Conservation (phyloP, 2,797 vertebrate genomes). For the Neoniphon sammara region DNA sequence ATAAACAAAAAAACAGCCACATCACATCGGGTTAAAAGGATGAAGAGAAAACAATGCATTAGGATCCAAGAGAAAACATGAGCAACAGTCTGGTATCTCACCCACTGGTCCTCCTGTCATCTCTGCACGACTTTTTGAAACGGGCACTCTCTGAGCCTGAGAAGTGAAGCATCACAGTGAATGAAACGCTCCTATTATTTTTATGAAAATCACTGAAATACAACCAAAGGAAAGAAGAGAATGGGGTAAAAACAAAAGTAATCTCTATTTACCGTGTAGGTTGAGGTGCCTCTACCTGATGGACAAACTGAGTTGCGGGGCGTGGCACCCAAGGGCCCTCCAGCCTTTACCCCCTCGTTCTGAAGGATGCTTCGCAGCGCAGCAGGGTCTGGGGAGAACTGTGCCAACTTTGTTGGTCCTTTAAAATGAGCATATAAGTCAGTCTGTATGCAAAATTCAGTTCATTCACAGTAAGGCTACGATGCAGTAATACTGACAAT, state of each 20-base stretch:
- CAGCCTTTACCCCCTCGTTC: slow-evolving; percentile 71
- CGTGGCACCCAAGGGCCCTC: slow-evolving; percentile 41
- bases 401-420: slow-evolving; percentile 48
- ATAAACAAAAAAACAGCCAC: slow-evolving; percentile 17
- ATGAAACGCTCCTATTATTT: neutral
- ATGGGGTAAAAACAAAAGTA: neutral
- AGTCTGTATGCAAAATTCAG: neutral
- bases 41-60: slow-evolving; percentile 8
- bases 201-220: neutral
- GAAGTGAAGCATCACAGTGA: slow-evolving; percentile 17
- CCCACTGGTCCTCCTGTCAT: slow-evolving; percentile 40
- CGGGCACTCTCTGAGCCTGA: slow-evolving; percentile 82
- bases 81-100: slow-evolving; percentile 44
- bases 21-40: slow-evolving; percentile 18
- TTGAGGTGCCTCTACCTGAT: slow-evolving; percentile 73
- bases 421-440: slow-evolving; percentile 2
- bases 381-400: slow-evolving; percentile 72
- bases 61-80: slow-evolving; percentile 4
- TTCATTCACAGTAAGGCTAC: neutral
- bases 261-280: slow-evolving; percentile 71
- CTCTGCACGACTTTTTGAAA: slow-evolving; percentile 67
- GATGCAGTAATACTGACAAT: neutral
- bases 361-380: slow-evolving; percentile 77
- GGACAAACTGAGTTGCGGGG: slow-evolving; percentile 62
- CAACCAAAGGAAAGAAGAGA: neutral